A percentile compares a stretch with the other conserved stretches of the same genome.
Conservation (phyloP, 1,140 invertebrate species). For the Papilio polyxenes region DNA sequence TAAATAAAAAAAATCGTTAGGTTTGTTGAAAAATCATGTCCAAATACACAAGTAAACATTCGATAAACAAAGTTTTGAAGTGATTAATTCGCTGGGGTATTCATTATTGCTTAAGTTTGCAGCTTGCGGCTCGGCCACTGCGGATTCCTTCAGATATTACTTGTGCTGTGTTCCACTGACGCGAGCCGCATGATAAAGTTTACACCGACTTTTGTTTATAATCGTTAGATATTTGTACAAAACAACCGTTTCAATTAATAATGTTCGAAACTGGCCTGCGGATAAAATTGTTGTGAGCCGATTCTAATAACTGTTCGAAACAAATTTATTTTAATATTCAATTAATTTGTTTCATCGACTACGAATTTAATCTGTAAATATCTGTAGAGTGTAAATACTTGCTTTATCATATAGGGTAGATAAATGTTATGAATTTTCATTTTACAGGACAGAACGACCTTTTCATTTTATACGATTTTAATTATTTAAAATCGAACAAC, state of each 20-base stretch:
- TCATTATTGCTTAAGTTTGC: slow-evolving; percentile 20
- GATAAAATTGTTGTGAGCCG: background rate
- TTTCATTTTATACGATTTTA: too few relatives aligned
- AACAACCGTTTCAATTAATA: slow-evolving; percentile 24
- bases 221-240: slow-evolving; percentile 6
- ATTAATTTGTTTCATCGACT: background rate
- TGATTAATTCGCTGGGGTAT: slow-evolving; percentile 17
- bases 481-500: too few relatives aligned
- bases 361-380: background rate
- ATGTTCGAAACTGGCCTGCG: slow-evolving; percentile 1
- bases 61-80: background rate
- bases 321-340: background rate
- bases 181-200: background rate
- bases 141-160: slow-evolving; percentile 17
- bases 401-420: too few relatives aligned
- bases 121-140: background rate
- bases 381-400: background rate
- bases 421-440: too few relatives aligned
- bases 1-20: background rate
- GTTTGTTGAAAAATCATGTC: background rate
- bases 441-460: background rate
- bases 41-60: slow-evolving; percentile 1
- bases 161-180: background rate
- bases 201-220: slow-evolving; percentile 19
- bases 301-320: background rate